phyloP scores from a whole-genome alignment of 1,140 invertebrate species.

The Trachymyrmex septentrionalis region DNA sequence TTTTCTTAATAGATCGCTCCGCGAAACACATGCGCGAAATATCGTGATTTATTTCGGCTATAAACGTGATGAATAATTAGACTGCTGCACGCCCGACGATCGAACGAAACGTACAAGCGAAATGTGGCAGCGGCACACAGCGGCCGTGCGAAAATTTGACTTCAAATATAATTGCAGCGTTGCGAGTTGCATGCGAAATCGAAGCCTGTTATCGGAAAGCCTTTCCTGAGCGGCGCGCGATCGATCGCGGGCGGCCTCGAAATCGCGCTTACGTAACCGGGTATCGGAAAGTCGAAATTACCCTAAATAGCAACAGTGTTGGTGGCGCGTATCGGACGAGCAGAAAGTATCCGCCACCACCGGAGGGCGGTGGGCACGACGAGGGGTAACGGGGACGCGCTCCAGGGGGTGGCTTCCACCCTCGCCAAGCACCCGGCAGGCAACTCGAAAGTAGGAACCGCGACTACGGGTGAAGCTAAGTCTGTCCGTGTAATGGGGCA shows the following conservation, averaged over 20 bases:
- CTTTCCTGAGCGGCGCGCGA: conserved; percentile 50
- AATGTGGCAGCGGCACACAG: background rate
- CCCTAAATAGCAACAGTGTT: conserved; percentile 81
- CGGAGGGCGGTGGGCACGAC: conserved; percentile 34
- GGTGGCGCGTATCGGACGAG: conserved; percentile 70
- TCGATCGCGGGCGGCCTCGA: conserved; percentile 64
- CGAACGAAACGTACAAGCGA: conserved; percentile 6
- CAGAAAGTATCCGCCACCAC: conserved; percentile 56
- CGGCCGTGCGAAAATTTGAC: conserved; percentile 28
- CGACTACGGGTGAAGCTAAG: conserved; percentile 82
- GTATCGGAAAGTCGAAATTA: conserved; percentile 81
- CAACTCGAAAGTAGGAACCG: conserved; percentile 84
- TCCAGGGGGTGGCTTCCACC: conserved; percentile 69
- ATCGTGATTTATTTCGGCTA: background rate
- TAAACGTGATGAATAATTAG: conserved; percentile 17
- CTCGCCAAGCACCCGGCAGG: conserved; percentile 72
- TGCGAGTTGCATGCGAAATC: conserved; percentile 35
- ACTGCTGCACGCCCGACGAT: background rate
- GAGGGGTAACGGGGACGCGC: background rate
- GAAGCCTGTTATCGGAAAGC: conserved; percentile 49
- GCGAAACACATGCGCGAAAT: background rate
- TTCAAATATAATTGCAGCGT: conserved; percentile 52
- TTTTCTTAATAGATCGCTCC: background rate
- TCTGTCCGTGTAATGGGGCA: conserved; percentile 85
- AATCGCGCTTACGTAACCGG: conserved; percentile 66